A percentile compares a stretch with the other conserved stretches of the same genome.
Evolutionary conservation across 2,113 vertebrate species (phyloP).

Genomic region (Platanista minor): DNA sequence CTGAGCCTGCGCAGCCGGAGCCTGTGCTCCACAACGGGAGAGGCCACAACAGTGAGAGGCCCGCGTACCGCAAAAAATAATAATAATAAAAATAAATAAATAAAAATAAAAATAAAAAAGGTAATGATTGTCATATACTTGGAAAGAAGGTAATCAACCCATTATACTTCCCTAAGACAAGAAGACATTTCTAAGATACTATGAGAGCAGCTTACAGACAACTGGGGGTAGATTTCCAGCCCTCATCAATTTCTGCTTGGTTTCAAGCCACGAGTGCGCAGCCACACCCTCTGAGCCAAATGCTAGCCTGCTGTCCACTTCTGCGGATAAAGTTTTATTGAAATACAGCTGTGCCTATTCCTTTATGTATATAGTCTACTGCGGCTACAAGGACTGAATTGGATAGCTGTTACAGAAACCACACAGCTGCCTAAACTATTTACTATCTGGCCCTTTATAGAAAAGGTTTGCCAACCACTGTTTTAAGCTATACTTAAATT

Average conservation of each 20-base stretch:
- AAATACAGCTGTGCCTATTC: not conserved
- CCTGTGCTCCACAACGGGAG: too few species aligned
- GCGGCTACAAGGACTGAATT: not conserved
- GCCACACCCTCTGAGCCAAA: not conserved
- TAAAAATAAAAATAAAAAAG: conserved; percentile 29
- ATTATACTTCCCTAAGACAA: not conserved
- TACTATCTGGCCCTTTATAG: not conserved
- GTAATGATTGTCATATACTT: not conserved
- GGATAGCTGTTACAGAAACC: not conserved
- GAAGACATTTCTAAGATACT: not conserved
- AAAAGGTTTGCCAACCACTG: not conserved
- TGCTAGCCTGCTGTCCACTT: not conserved
- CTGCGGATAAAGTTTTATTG: conserved; percentile 43
- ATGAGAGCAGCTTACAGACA: not conserved
- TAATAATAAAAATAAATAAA: conserved; percentile 33
- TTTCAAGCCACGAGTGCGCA: not conserved
- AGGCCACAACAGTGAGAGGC: too few species aligned
- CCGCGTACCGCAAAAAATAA: too few species aligned
- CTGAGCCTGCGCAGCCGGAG: too few species aligned
- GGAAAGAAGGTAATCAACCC: not conserved
- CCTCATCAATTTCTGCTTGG: not conserved
- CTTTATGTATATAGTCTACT: not conserved
- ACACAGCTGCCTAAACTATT: not conserved
- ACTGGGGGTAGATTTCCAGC: not conserved
- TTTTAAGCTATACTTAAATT: conserved; percentile 12